Conservation (phyloP, 2,797 vertebrate species). For the Fundulus diaphanus region DNA sequence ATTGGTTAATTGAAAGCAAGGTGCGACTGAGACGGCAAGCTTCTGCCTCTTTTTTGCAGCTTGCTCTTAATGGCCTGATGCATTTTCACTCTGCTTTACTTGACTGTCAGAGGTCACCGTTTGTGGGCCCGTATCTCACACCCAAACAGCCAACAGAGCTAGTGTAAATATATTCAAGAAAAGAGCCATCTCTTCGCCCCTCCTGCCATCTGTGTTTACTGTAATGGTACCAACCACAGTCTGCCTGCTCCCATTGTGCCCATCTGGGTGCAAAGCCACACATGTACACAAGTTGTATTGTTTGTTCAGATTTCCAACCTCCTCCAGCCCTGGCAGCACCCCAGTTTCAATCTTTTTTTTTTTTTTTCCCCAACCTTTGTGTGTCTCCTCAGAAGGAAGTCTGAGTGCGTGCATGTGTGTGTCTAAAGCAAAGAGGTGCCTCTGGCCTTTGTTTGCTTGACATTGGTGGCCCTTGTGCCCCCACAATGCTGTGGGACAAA, state of each 20-base stretch:
- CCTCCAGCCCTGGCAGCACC: slow-evolving; percentile 46
- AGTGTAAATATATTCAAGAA: slow-evolving; percentile 51
- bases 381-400: slow-evolving; percentile 66
- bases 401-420: slow-evolving; percentile 47
- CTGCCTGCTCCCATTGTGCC: slow-evolving; percentile 61
- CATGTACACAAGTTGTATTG: slow-evolving; percentile 67
- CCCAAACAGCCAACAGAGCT: slow-evolving; percentile 16
- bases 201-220: slow-evolving; percentile 70
- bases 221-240: slow-evolving; percentile 75
- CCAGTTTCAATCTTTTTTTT: slow-evolving; percentile 39
- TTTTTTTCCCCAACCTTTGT: slow-evolving; percentile 36
- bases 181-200: slow-evolving; percentile 53
- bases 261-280: slow-evolving; percentile 51
- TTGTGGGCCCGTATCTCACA: slow-evolving; percentile 13
- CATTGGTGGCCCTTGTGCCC: slow-evolving; percentile 85
- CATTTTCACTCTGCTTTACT: not conserved
- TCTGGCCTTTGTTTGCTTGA: slow-evolving; percentile 83
- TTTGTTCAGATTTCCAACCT: slow-evolving; percentile 55
- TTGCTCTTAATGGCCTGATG: not conserved
- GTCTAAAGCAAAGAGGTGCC: slow-evolving; percentile 67
- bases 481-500: slow-evolving; percentile 79
- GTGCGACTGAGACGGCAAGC: slow-evolving; percentile 14
- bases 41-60: not conserved
- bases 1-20: slow-evolving; percentile 56
- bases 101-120: slow-evolving; percentile 36